Base-by-base conservation (phyloP, 2,888 invertebrate species). In the Epinotia demarniana region DNA sequence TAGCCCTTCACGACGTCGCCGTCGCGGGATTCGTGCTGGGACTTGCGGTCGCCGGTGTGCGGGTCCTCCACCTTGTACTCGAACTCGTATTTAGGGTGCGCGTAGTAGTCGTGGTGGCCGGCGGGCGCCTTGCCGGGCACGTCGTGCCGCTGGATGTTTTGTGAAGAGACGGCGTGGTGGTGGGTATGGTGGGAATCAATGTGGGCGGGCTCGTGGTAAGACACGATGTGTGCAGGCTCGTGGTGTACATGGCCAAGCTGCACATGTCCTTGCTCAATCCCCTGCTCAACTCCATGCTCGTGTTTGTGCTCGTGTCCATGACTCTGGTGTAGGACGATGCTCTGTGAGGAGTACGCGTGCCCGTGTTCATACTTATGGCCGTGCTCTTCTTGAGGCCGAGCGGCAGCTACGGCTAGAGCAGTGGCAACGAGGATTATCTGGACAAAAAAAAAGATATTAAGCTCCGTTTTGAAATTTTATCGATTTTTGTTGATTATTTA, bases 281-380 rank as follows among this genome's bases (percentile, higher is more conserved):
- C 33, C 6, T 86, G 87, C 0, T 79, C 4, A 83, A 86, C 46
- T 81, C 81, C 11, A 18, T 83, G 80, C 57, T 80, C 77, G 49
- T 77, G 76, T 33, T 81, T 81, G 13, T 76, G 61, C 39, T 16
- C 63, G 12, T 61, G 55, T 9, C 80, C 64, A 60, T 80, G 77
- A 13, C 75, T 85, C 82, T 86, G 86, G 79, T 84, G 84, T 61
- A 89, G 81, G 19, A 85, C 83, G 18, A 86, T 81, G 77, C 80
- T 85, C 68, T 86, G 87, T 0, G 85, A 86, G 1, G 87, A 89
- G 55, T 80, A 79, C 3, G 84, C 86, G 43, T 82, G 81, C 6
- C 82, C 81, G 16, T 76, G 63, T 23, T 53, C 61, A n/a, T 33
- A 61, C 16, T 64, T 23, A 16, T 64, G 43, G 2, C 63, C 49